Base-by-base conservation (phyloP, 1,140 invertebrate species). In the Vanessa atalanta region DNA sequence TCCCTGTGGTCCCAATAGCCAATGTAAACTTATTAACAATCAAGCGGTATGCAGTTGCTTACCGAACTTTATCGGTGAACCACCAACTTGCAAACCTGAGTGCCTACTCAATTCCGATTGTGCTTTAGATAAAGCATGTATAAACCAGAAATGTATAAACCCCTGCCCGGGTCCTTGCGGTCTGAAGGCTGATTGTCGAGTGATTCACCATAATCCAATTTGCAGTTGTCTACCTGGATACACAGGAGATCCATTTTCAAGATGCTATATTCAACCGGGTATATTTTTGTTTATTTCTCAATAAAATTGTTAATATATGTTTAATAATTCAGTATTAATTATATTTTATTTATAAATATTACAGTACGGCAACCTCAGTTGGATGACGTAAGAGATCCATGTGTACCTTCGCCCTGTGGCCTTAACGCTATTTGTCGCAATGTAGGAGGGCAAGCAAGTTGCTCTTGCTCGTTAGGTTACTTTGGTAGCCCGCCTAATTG, bases 111-210 rank as follows among this genome's bases (percentile, higher is more conserved):
- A 94, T 82, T 94, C 94, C 5, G 95, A 96, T 77, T 96, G 95
- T 83, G 72, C 93, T n/a, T 87, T 93, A 47, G 92, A 93, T 64
- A 93, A 93, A 83, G 93, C 95, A 23, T 96, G 95, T 81, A 85
- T 94, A 31, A 95, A 96, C 81, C 93, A 95, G 81, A 95, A 94
- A 84, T 96, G 96, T 83, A 83, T 93, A 66, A 95, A 96, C 88
- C 96, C 96, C 47, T 97, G 96, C 81, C 91, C 93, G 9, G 94
- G 94, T 8, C 94, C 94, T 23, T 96, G 95, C 83, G 95, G 95
- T 16, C 83, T 88, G 51, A 95, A 95, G 81, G 94, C 95, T 5
- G 93, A 94, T 79, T 96, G 95, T 87, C 91, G 93, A 78, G 95
- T 95, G 13, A 90, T 94, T 65, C 94, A 95, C 83, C 96, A 97